phyloP scores from a whole-genome alignment of 2,113 vertebrate species.

The Leucosticte australis region DNA sequence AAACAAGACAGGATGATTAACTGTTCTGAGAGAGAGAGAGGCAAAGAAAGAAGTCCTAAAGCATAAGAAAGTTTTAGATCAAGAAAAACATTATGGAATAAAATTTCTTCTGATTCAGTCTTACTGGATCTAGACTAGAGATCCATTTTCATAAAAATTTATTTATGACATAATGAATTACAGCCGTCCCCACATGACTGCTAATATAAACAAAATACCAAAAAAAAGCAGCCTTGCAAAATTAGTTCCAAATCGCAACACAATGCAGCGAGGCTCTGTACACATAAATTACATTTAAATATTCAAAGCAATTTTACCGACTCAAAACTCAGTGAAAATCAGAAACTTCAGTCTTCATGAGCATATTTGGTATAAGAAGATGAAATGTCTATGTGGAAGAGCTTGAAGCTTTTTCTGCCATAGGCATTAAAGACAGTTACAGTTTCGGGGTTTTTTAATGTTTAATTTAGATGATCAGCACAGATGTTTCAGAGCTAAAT shows the following conservation, averaged over 20 bases:
- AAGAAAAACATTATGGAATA: not conserved
- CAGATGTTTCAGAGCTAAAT: constrained; percentile 1
- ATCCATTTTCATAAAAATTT: not conserved
- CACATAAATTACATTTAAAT: not conserved
- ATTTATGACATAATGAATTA: not conserved
- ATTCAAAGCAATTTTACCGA: not conserved
- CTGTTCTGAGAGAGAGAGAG: not conserved
- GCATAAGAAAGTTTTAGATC: not conserved
- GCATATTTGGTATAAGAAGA: not conserved
- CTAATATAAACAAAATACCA: not conserved
- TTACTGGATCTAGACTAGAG: not conserved
- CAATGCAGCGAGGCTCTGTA: not conserved
- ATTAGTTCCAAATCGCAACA: not conserved
- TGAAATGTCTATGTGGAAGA: not conserved
- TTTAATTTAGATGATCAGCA: not conserved
- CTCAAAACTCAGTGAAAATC: not conserved
- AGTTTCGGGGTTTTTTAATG: not conserved
- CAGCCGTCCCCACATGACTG: not conserved
- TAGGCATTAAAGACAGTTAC: not conserved
- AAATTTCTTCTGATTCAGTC: not conserved
- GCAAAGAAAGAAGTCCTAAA: not conserved
- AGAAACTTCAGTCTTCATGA: not conserved
- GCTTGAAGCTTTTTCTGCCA: not conserved
- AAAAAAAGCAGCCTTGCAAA: not conserved
- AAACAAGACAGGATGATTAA: not conserved